phyloP scores from a whole-genome alignment of 23 tunicate genomes.

The Styela plicata region DNA sequence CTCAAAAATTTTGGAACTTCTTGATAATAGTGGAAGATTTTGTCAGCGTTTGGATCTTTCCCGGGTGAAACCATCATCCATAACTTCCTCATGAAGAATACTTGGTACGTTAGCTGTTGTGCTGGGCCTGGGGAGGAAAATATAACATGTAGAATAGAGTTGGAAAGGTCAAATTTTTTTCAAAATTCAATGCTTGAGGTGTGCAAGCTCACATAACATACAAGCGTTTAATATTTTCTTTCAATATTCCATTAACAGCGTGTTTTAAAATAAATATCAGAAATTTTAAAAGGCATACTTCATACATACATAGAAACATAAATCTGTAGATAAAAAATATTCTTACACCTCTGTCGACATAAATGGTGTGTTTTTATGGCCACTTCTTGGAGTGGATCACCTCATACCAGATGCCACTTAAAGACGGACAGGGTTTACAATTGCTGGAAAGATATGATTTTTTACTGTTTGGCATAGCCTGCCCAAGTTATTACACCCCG shows the following conservation, averaged over 20 bases:
- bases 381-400: too few species aligned
- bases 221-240: not conserved
- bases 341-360: too few species aligned
- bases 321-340: too few species aligned
- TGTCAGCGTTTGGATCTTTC: constrained; percentile 89
- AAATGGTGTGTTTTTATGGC: too few species aligned
- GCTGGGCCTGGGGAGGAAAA: constrained; percentile 15
- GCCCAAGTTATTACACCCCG: too few species aligned
- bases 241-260: not conserved
- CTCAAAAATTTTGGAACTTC: constrained; percentile 87
- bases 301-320: too few species aligned
- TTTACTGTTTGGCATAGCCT: too few species aligned
- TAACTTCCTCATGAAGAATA: constrained; percentile 96
- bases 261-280: not conserved
- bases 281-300: too few species aligned
- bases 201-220: not conserved
- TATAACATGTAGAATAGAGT: too few species aligned
- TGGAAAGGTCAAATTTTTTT: not conserved
- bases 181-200: not conserved
- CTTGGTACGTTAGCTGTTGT: constrained; percentile 74
- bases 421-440: too few species aligned
- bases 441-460: too few species aligned
- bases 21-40: constrained; percentile 93
- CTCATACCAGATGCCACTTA: too few species aligned
- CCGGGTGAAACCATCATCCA: constrained; percentile 96